These are phyloP conservation scores for Mimumesa dahlbomi DNA, from an alignment of 2,888 invertebrate genomes.

Conservation along the genomic window DNA sequence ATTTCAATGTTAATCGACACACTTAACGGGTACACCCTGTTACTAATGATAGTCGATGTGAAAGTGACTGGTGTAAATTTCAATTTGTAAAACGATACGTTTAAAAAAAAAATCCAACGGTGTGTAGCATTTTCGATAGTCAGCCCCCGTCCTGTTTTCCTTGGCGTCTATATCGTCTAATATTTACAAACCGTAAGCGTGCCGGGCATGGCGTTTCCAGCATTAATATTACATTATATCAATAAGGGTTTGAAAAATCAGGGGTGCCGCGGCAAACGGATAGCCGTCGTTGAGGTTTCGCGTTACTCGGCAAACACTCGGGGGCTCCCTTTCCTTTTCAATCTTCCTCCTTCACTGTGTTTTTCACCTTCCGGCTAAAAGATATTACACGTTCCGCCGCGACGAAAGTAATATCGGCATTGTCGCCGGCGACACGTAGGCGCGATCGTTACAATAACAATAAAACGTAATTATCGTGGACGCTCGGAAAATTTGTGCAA, in stretches of 20 bases:
- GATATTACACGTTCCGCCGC: conserved; percentile 59
- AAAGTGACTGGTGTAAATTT: too few species aligned
- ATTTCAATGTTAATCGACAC: too few species aligned
- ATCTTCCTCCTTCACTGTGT: conserved; percentile 53
- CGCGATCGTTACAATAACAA: conserved; percentile 18
- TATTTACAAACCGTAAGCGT: conserved; percentile 64
- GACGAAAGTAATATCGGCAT: conserved; percentile 51
- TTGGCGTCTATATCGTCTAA: conserved; percentile 59
- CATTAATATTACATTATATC: conserved; percentile 70
- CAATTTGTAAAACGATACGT: too few species aligned
- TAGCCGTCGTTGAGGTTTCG: conserved; percentile 72
- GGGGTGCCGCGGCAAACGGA: conserved; percentile 70
- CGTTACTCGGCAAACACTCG: conserved; percentile 78
- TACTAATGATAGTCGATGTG: too few species aligned
- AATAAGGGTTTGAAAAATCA: conserved; percentile 69
- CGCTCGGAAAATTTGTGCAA: conserved; percentile 2
- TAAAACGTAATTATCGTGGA: conserved; percentile 35
- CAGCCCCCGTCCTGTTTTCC: conserved; percentile 30
- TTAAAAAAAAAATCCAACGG: not conserved
- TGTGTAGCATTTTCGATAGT: not conserved
- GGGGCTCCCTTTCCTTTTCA: conserved; percentile 58
- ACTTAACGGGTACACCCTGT: too few species aligned
- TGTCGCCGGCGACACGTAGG: conserved; percentile 36
- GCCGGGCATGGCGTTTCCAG: conserved; percentile 62
- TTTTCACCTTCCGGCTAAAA: conserved; percentile 65